Evolutionary conservation across 1,140 invertebrate genomes (phyloP), one percentile per base, ranked within the genome.

Genomic region (Listronotus bonariensis): DNA sequence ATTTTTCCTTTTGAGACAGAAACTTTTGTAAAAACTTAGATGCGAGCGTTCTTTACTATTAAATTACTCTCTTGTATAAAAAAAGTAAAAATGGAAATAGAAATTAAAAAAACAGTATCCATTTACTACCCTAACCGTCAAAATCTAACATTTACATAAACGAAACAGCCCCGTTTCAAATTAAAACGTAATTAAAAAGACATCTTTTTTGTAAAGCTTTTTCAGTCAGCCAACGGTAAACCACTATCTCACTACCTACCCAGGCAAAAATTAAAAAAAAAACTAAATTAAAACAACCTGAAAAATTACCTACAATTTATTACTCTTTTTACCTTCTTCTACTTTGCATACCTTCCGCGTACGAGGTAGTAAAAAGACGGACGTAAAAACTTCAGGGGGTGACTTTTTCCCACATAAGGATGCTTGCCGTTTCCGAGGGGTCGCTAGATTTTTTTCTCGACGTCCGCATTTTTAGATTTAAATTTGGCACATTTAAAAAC

Each of bases 291-390:
- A 67, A 68, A 57, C 41, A 60, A 41, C 53, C 43, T 65, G 67
- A 68, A 68, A 68, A 68, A 68, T 68, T 63, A 68, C 43, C 62
- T 26, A 68, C 42, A 54, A 68, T 68, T 65, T 68, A 68, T 68
- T 15, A 34, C 42, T 6, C 49, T 65, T 60, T 62, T 64, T n/a
- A 4, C 31, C n/a, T 15, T 32, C 6, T n/a, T 40, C 59, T 17
- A 20, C 26, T 48, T 58, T 58, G 42, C 43, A 43, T 48, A 46
- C 6, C 20, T n/a, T 42, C 45, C 6, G 17, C 51, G 34, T 15
- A 49, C 7, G 46, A 10, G 11, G 8, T 36, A 36, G 8, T 36
- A 9, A 18, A 31, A 49, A 49, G 17, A 49, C 14, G 32, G 1
- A 36, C 20, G 20, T 45, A 58, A 58, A 58, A 58, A 31, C 54